Evolutionary conservation across 2,797 vertebrate genomes (phyloP).

Genomic region (Philypnodon macrostomus): DNA sequence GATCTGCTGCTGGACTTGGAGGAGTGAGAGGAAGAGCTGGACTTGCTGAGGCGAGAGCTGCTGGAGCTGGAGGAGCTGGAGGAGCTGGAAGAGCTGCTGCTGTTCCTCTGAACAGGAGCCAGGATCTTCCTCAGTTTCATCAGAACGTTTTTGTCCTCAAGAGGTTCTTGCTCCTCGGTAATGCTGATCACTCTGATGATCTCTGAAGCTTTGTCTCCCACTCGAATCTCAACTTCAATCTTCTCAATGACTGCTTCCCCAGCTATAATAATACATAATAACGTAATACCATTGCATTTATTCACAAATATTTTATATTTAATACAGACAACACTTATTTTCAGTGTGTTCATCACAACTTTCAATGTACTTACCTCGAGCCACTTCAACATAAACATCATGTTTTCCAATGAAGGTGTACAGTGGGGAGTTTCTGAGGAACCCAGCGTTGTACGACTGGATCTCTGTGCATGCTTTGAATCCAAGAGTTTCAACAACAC

Average conservation of each 20-base stretch:
- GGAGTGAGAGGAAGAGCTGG: constrained; percentile 10
- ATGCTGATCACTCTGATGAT: constrained; percentile 66
- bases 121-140: constrained; percentile 81
- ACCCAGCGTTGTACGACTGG: constrained; percentile 67
- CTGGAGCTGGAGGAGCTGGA: constrained; percentile 39
- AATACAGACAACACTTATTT: too few relatives aligned
- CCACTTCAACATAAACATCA: constrained; percentile 43
- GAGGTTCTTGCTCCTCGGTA: constrained; percentile 56
- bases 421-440: constrained; percentile 60
- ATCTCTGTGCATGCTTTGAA: constrained; percentile 74
- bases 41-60: constrained; percentile 33
- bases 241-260: constrained; percentile 73
- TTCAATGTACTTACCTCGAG: constrained; percentile 69
- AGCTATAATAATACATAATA: constrained; percentile 60
- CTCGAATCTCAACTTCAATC: constrained; percentile 80
- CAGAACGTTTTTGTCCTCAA: constrained; percentile 66
- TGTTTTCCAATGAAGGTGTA: constrained; percentile 76
- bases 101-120: constrained; percentile 56
- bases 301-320: background rate
- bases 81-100: constrained; percentile 55
- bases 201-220: constrained; percentile 76
- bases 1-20: background rate
- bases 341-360: background rate
- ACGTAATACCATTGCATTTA: constrained; percentile 21
- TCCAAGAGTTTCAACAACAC: constrained; percentile 57